Conservation (phyloP, 1,140 invertebrate genomes). For the Mamestra configurata region DNA sequence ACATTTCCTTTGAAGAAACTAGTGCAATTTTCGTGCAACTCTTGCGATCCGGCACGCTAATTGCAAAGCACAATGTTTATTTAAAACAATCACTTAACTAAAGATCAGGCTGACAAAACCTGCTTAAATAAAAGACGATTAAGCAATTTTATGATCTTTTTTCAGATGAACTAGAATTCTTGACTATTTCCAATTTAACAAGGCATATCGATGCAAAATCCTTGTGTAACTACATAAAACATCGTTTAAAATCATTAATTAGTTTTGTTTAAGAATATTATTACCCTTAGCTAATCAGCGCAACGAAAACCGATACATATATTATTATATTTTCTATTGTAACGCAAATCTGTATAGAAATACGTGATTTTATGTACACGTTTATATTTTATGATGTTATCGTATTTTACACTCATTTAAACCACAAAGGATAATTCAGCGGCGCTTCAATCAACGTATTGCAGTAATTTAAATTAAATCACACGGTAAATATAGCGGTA, state of each 20-base stretch:
- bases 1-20: not conserved
- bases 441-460: not conserved
- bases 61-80: too few species aligned
- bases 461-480: not conserved
- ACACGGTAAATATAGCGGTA: not conserved
- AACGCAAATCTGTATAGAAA: conserved; percentile 9
- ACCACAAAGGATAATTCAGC: conserved; percentile 6
- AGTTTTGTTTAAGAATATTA: not conserved
- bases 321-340: not conserved
- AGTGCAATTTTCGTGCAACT: too few species aligned
- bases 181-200: not conserved
- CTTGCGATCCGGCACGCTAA: too few species aligned
- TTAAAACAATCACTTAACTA: too few species aligned
- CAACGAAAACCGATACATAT: not conserved
- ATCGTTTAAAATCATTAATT: not conserved
- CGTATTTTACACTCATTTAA: not conserved
- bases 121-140: too few species aligned
- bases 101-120: too few species aligned
- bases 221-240: not conserved
- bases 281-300: not conserved
- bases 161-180: not conserved
- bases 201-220: not conserved
- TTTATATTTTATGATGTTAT: conserved; percentile 5
- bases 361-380: conserved; percentile 25
- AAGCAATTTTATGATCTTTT: not conserved